Base-by-base conservation (phyloP, 2,888 invertebrate species). In the Oscheius sp. region DNA sequence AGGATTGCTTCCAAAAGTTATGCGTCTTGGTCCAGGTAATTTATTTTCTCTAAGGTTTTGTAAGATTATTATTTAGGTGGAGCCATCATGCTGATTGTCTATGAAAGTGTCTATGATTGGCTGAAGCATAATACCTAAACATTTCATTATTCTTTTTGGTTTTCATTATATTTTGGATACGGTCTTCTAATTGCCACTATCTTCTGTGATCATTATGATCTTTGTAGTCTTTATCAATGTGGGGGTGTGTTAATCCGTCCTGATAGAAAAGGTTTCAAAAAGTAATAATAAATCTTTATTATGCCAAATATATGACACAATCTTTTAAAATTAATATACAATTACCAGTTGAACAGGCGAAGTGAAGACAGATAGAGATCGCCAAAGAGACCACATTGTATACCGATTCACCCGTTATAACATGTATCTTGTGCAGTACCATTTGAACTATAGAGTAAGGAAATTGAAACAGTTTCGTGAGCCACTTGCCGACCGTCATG, bases 81-180 rank as follows among this genome's bases (percentile, higher is more conserved):
- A 22, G 95, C 94, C 1, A 94, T 95, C 67, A 94, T 95, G 94
- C 88, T 95, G 75, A 91, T 95, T 6, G 93, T 94, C 9, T 95
- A 93, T 83, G 95, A 95, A 85, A 91, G 93, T 82, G 91, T 92
- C 68, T 93, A 93, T 86, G 67, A 70, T 2, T 74, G 71, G 71
- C 67, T 77, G 8, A 73, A 74, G 47, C 64, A 68, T 44, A 74
- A 72, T 30, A 73, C 70, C 20, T 75, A 67, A 70, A 24, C 33
- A 5, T 24, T 20, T 49, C 28, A 9, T 44, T 24, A 3, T 14
- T 9, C 33, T 22, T 33, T 22, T 17, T 20, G 32, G 12, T 32
- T 54, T 14, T 14, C 24, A 24, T 5, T 17, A 32, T 20, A n/a
- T 33, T 33, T 33, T 54, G n/a, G n/a, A n/a, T n/a, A 54, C 54